Base-by-base conservation (phyloP, 2,888 invertebrate species). In the Nowickia ferox region DNA sequence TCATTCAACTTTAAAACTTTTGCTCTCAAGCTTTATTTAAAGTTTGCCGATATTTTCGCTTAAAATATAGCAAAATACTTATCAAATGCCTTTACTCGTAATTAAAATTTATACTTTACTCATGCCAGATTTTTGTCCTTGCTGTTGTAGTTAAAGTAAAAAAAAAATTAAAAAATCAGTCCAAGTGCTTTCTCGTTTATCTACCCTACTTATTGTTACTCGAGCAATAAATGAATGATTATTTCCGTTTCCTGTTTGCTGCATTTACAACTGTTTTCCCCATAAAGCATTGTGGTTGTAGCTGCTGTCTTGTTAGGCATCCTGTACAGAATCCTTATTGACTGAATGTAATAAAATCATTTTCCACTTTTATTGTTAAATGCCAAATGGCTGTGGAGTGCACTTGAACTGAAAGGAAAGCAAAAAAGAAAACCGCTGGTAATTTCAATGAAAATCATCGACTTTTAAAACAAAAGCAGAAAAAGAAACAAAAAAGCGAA, bases 311-410 rank as follows among this genome's bases (percentile, higher is more conserved):
- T 71, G 69, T 71, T 71, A 61, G 48, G 46, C 65, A 79, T 79
- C 79, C 71, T 72, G 77, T 65, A 72, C 55, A 72, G 55, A 40
- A 79, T 79, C 71, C 79, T 55, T 79, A 79, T 79, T 79, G 79
- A 79, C 63, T 65, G 79, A 79, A 46, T 72, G 71, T 55, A 65
- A 79, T 79, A 79, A 72, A 79, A 65, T 22, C 55, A 79, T 79
- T 79, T 79, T 75, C 78, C 84, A 55, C 53, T 84, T 84, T 77
- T 74, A 61, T 77, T 84, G 78, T 78, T 66, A 48, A 79, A 79
- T 79, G 63, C 19, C 30, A 30, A 46, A 19, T 48, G 71, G 38
- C 55, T 65, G 30, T 30, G 40, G 61, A 75, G 78, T 71, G 30
- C 55, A 71, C 77, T 77, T 71, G 44, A 44, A 57, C 55, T 74